Evolutionary conservation across 2,113 vertebrate species (phyloP), one percentile per base, ranked within the genome.

Genomic region (Addax nasomaculatus): DNA sequence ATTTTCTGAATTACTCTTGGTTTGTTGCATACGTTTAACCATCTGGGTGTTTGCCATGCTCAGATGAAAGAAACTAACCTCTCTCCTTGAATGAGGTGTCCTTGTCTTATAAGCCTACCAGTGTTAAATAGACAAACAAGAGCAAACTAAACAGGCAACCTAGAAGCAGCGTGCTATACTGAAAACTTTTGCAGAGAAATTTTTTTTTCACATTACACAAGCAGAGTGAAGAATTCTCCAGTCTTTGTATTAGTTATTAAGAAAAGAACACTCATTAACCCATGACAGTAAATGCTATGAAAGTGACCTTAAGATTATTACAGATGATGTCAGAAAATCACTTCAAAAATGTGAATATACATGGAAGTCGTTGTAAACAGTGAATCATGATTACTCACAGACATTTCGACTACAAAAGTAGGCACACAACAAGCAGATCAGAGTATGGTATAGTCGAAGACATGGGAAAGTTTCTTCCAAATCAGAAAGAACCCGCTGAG

Each of bases 1-100:
- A 93, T 95, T 97, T 97, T 96, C 78, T 97, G 91, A 95, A 89
- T 95, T 89, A 88, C 55, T 86, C 49, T 91, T 91, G 45, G n/a
- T 93, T 80, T 92, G 49, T 6, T 94, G 81, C 76, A 25, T 93
- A 86, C 93, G 89, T 58, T 91, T 89, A 91, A 92, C 80, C 9
- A 45, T 79, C 90, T 92, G 76, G 39, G 14, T 92, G 27, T 49
- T 83, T 51, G 76, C 67, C 47, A 90, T 25, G 49, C 5, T 86
- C 79, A 93, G 15, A 91, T 76, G 60, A 96, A 94, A 86, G 36
- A 89, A 91, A 86, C 43, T 79, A 97, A 97, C 27, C 53, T 93
- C 16, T 73, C 27, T 73, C 8, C 19, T 88, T 83, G 73, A 96
- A 95, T 90, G 85, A 96, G 43, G 53, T 0, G 27, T 89, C 14